Evolutionary conservation across 2,113 vertebrate genomes (phyloP).

Genomic region (Ovis aries): ARS-UI_Ramb_v3.0 NC_056054.1:229119501-229120000

Average conservation of each 20-base stretch:
- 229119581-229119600: fast-evolving
- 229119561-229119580: neutral
- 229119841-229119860: no score
- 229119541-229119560: neutral
- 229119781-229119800: no score
- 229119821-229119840: no score
- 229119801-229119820: no score
- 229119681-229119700: neutral
- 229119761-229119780: neutral
- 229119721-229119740: neutral
- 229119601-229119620: neutral
- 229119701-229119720: neutral
- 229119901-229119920: no score
- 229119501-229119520: neutral
- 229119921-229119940: no score
- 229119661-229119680: neutral
- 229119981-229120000: no score
- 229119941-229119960: no score
- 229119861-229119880: no score
- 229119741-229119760: neutral
- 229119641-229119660: neutral
- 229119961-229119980: no score
- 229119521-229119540: neutral
- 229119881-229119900: no score
- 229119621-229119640: neutral